Percentiles rank a stretch among this genome's conserved stretches.
Conservation (phyloP, 1,140 invertebrate genomes). For the Episyrphus balteatus region DNA sequence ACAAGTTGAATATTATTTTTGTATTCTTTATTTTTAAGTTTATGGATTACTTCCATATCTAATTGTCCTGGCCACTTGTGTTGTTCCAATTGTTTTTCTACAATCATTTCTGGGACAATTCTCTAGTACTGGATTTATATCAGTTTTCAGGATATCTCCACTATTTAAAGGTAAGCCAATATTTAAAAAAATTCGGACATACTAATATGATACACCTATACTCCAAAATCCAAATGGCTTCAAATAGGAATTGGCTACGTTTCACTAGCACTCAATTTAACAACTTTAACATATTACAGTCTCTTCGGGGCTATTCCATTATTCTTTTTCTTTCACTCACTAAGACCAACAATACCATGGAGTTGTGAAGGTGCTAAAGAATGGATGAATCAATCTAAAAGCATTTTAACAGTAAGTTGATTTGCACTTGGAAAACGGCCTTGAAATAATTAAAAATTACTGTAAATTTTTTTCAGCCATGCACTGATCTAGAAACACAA, state of each 20-base stretch:
- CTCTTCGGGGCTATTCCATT: background rate
- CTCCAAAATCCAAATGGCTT: background rate
- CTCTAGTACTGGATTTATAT: background rate
- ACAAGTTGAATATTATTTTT: no score
- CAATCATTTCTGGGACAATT: background rate
- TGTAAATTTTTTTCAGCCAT: no score
- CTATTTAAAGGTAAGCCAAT: background rate
- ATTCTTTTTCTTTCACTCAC: background rate
- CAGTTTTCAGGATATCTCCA: background rate
- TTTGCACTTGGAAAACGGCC: background rate
- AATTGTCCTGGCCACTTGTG: background rate
- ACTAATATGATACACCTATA: background rate
- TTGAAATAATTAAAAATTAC: no score
- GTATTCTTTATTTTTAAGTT: conserved; percentile 3
- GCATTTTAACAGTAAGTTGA: no score
- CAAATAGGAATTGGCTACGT: background rate
- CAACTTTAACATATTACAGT: background rate
- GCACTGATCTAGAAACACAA: no score
- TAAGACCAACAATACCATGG: background rate
- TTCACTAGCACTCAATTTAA: background rate
- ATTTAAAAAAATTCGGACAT: no score
- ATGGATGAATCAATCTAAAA: background rate
- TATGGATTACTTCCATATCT: background rate
- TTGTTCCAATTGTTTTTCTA: background rate
- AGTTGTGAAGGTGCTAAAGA: background rate